Conservation (phyloP, 2,113 vertebrate genomes). For the Myrmophylax atrothorax region DNA sequence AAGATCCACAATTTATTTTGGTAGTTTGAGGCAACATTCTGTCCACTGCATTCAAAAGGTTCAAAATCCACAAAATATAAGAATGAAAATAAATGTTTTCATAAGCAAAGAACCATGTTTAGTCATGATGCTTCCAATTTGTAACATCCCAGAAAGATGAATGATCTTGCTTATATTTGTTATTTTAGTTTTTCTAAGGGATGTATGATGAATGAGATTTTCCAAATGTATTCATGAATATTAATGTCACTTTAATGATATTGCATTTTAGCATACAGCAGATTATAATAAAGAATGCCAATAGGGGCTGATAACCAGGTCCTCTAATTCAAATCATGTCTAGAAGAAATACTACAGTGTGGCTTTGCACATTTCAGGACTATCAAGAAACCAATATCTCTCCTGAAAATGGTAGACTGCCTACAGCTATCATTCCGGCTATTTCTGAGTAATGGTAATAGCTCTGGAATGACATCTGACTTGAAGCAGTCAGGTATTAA, state of each 20-base stretch:
- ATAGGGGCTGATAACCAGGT: background rate
- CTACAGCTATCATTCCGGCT: conserved; percentile 63
- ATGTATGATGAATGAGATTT: conserved; percentile 57
- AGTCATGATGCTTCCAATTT: conserved; percentile 57
- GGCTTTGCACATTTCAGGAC: conserved; percentile 39
- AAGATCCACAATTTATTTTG: conserved; percentile 48
- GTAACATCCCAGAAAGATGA: background rate
- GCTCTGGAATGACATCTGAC: conserved; percentile 71
- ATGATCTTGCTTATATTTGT: conserved; percentile 45
- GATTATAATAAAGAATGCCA: conserved; percentile 37
- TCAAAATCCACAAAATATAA: conserved; percentile 26
- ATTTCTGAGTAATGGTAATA: conserved; percentile 61
- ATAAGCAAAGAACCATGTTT: conserved; percentile 45
- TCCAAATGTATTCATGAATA: conserved; percentile 58
- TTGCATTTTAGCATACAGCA: conserved; percentile 28
- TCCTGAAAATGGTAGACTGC: conserved; percentile 49
- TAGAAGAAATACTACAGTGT: background rate
- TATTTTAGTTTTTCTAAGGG: conserved; percentile 60
- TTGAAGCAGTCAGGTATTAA: conserved; percentile 69
- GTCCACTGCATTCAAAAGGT: background rate
- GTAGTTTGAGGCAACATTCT: conserved; percentile 46
- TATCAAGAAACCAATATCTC: conserved; percentile 45
- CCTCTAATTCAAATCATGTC: conserved; percentile 50
- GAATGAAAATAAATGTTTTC: conserved; percentile 55
- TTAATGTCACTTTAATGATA: conserved; percentile 49